Conservation (phyloP, 2,113 vertebrate genomes). For the rabbit (Oryctolagus cuniculus) region mOryCun1.1 NC_091448.1:39341501-39342000, state of each 20-base stretch:
- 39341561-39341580: neutral
- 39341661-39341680: neutral
- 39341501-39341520: neutral
- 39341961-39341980: neutral
- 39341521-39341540: no score
- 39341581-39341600: neutral
- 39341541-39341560: no score
- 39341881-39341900: neutral
- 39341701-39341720: neutral
- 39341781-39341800: neutral
- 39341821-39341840: neutral
- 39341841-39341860: neutral
- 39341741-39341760: neutral
- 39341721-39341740: neutral
- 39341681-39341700: neutral
- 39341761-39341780: neutral
- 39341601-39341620: neutral
- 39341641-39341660: neutral
- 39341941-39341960: neutral
- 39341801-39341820: neutral
- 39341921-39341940: neutral
- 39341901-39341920: neutral
- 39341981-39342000: neutral
- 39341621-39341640: neutral
- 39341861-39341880: neutral